Base-by-base conservation (phyloP, 2,113 vertebrate genomes). In the Prionailurus viverrinus region DNA sequence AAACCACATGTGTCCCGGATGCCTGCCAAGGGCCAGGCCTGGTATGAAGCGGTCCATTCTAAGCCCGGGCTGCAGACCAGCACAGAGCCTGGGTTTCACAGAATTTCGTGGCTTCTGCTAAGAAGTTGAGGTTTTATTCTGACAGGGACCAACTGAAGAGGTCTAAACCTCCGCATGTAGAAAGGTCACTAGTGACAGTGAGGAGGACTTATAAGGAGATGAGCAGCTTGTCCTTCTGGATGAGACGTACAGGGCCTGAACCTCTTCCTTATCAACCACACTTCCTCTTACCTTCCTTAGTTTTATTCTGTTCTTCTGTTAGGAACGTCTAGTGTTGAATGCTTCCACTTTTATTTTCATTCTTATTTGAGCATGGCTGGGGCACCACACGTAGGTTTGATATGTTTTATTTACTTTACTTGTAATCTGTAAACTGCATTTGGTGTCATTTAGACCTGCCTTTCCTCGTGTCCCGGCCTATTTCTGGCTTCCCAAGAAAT, bases 151-250 rank as follows among this genome's bases (percentile, higher is more conserved):
- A 3, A 12, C 36, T 12, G 39, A 65, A 13, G 39, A 41, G 10
- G 5, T 13, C 36, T 19, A 21, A 31, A 45, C 51, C 3, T 19
- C 1, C 25, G 4, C 6, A 2, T 4, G 15, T 14, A 82, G 13
- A 21, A 36, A 58, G 12, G 53, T 33, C 18, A 0, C 19, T 51
- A 2, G n/a, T 1, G 80, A 36, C n/a, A 7, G 80, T 2, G 14
- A 61, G 23, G 80, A 27, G 53, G 76, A 14, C 9, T 10, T 5
- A 2, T 18, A 10, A 36, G 8, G 69, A 71, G n/a, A 8, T 8
- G 69, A n/a, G 73, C 16, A 0, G 29, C 33, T 4, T 33, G 31
- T n/a, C 8, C 4, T 2, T 51, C 76, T 19, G 1, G 7, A 1
- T 4, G 76, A 33, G 33, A 25, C 25, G 3, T 14, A 12, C 18